Evolutionary conservation across 2,113 vertebrate genomes (phyloP).

Genomic region (Picathartes gymnocephalus): DNA sequence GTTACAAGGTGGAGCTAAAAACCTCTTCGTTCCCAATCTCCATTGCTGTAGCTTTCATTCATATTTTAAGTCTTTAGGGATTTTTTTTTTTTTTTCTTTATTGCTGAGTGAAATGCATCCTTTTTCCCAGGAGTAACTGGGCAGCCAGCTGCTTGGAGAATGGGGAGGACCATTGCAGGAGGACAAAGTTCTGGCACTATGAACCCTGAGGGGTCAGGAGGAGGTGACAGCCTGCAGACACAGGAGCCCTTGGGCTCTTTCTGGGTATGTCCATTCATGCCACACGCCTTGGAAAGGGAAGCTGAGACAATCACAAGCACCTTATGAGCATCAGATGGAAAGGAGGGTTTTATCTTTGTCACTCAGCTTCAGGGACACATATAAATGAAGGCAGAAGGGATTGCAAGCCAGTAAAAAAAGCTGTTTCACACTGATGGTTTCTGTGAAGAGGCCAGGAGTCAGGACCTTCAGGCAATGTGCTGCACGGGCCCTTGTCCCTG

Average conservation of each 20-base stretch:
- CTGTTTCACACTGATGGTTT: not conserved
- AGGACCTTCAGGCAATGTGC: not conserved
- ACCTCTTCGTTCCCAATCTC: not conserved
- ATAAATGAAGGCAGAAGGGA: not conserved
- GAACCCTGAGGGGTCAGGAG: not conserved
- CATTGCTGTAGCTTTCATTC: not conserved
- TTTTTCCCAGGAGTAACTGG: not conserved
- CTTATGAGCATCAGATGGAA: not conserved
- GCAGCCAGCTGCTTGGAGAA: not conserved
- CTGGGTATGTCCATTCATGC: not conserved
- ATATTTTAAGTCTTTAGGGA: not conserved
- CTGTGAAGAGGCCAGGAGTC: not conserved
- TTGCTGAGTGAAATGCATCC: not conserved
- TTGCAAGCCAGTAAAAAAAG: not conserved
- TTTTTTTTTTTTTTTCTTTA: not conserved
- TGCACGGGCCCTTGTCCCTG: not conserved
- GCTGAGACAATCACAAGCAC: not conserved
- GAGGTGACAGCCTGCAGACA: fast-evolving
- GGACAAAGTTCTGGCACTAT: not conserved
- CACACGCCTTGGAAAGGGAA: not conserved
- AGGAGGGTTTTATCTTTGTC: not conserved
- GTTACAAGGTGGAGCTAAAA: not conserved
- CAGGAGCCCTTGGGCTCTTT: not conserved
- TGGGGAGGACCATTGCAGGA: not conserved
- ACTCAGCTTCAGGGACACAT: not conserved